Base-by-base conservation (phyloP, 1,140 invertebrate genomes). In the Diabrotica virgifera region DNA sequence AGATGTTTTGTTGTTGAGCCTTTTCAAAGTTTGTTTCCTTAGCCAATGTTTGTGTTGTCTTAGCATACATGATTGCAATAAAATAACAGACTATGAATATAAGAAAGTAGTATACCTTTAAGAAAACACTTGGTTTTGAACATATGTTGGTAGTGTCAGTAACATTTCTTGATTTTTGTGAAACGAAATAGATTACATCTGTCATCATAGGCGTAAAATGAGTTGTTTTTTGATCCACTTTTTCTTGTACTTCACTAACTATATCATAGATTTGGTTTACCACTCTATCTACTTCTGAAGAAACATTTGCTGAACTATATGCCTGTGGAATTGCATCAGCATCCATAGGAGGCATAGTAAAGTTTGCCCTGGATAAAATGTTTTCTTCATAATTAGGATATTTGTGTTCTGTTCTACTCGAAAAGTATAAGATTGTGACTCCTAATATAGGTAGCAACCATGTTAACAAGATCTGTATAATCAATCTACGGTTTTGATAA, bases 251-350 rank as follows among this genome's bases (percentile, higher is more conserved):
- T 36, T 53, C 37, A 46, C 64, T 71, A 5, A 71, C 61, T 5
- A 71, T 71, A 11, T 61, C 50, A 52, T 69, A 69, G 10, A 71
- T 56, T 59, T 67, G 66, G 2, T 63, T 69, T 13, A 71, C 24
- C 7, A 71, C 53, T 13, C 62, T 12, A 14, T 67, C 52, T 54
- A 71, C 50, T 65, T 71, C 67, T 40, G 52, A 12, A 37, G 52
- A 40, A 10, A 69, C 53, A 63, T 69, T 69, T 6, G 63, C 7
- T 11, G 67, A 64, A 35, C 35, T 58, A 46, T 69, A 6, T 52
- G 66, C 62, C 59, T 62, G 56, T 52, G 62, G 36, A 12, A 55
- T 11, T 9, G 63, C 11, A 12, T 40, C 59, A 6, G 54, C 37
- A 54, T 63, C 53, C 7, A 59, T 11, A n/a, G 35, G 46, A 50